These are phyloP conservation scores for Thecocarcelia acutangulata DNA, from an alignment of 2,888 invertebrate species.

Conservation along the genomic window DNA sequence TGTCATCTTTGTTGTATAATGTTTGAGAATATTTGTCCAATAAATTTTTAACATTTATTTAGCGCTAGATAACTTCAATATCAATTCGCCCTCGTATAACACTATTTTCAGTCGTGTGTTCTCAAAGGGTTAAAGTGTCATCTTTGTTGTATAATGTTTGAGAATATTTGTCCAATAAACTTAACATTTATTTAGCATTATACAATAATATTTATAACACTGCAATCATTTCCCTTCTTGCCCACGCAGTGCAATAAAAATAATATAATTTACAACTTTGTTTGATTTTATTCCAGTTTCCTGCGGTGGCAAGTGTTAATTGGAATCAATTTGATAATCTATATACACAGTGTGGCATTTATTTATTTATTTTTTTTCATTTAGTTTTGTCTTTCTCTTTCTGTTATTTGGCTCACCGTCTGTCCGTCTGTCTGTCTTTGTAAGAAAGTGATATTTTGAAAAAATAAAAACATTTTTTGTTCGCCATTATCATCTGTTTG, in stretches of 20 bases:
- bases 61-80: too few species aligned
- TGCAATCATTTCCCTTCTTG: slow-evolving; percentile 12
- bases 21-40: too few species aligned
- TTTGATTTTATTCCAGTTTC: slow-evolving; percentile 69
- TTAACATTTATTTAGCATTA: slow-evolving; percentile 60
- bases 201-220: slow-evolving; percentile 40
- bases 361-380: neutral
- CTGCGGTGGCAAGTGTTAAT: slow-evolving; percentile 81
- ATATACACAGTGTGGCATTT: slow-evolving; percentile 70
- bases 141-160: slow-evolving; percentile 25
- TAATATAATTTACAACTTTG: slow-evolving; percentile 56
- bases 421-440: neutral
- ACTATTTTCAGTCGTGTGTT: slow-evolving; percentile 5
- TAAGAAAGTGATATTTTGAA: slow-evolving; percentile 64
- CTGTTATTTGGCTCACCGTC: neutral
- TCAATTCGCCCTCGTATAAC: neutral
- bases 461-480: slow-evolving; percentile 9
- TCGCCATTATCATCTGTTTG: slow-evolving; percentile 22
- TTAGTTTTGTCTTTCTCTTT: neutral
- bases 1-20: too few species aligned
- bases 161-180: slow-evolving; percentile 53
- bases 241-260: slow-evolving; percentile 26
- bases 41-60: too few species aligned
- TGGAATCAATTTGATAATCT: slow-evolving; percentile 82
- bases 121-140: slow-evolving; percentile 60